Evolutionary conservation across 2,888 invertebrate genomes (phyloP).

Genomic region (Ariolimax columbianus): DNA sequence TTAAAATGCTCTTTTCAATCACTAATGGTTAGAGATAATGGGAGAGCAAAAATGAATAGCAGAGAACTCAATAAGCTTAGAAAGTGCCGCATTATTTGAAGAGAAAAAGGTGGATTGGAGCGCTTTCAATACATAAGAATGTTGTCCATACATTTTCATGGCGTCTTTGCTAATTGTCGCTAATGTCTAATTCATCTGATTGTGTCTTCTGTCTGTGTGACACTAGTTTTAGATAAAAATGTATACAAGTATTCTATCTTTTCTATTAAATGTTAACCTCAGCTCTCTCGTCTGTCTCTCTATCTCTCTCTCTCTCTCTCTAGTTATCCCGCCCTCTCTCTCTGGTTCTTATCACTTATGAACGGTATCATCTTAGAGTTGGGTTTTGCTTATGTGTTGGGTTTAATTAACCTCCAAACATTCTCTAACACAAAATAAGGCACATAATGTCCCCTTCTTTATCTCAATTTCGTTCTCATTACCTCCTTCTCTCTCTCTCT

Average conservation of each 20-base stretch:
- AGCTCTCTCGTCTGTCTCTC: neutral
- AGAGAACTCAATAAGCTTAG: conserved; percentile 37
- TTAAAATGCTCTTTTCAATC: conserved; percentile 48
- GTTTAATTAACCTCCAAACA: too few species aligned
- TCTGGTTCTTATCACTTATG: too few species aligned
- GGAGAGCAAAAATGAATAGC: conserved; percentile 33
- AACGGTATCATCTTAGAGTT: too few species aligned
- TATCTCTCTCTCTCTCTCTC: neutral
- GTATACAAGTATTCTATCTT: neutral
- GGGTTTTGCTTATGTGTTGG: too few species aligned
- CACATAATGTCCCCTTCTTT: too few species aligned
- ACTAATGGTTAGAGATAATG: conserved; percentile 40
- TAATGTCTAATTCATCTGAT: conserved; percentile 24
- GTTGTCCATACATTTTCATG: neutral
- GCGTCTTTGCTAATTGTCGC: conserved; percentile 23
- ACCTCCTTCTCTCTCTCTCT: neutral
- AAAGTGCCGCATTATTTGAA: conserved; percentile 27
- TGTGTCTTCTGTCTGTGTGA: neutral
- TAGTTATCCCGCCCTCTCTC: too few species aligned
- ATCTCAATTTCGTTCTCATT: too few species aligned
- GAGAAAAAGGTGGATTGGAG: neutral
- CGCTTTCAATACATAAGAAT: conserved; percentile 15
- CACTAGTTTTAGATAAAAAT: neutral
- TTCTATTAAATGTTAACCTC: neutral
- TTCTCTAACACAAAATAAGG: too few species aligned